Percentiles rank a stretch among this genome's conserved stretches.
Evolutionary conservation across 2,797 vertebrate genomes (phyloP).

Genomic region (Pangasius sanitwongsei): DNA sequence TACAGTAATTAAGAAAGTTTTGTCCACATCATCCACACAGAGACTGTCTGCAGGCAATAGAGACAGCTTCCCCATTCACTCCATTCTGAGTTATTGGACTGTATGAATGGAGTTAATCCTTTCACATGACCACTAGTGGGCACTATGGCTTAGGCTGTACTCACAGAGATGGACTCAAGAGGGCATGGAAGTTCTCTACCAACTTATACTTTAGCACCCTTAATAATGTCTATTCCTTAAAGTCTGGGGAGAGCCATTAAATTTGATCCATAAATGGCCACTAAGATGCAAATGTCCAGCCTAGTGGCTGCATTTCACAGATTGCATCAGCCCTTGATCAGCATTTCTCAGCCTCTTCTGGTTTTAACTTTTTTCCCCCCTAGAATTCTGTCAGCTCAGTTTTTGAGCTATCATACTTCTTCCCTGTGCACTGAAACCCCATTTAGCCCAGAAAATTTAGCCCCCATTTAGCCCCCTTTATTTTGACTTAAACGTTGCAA

Average conservation of each 20-base stretch:
- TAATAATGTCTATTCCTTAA: constrained; percentile 1
- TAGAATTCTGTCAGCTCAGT: background rate
- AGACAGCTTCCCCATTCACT: background rate
- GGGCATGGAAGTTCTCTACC: constrained; percentile 17
- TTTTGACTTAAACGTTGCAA: too few species aligned
- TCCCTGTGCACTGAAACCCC: background rate
- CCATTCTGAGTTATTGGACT: background rate
- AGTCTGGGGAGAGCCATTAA: background rate
- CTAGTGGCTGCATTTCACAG: background rate
- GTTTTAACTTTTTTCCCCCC: background rate
- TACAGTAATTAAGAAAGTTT: background rate
- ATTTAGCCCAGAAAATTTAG: background rate
- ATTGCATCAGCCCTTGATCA: background rate
- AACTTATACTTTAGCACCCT: background rate
- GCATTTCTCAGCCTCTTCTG: background rate
- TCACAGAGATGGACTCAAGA: constrained; percentile 39
- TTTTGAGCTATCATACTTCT: background rate
- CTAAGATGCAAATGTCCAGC: background rate
- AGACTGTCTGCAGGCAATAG: background rate
- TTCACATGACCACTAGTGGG: constrained; percentile 7
- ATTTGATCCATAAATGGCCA: background rate
- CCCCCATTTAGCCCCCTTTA: too few species aligned
- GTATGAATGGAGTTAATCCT: background rate
- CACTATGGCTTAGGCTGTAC: background rate
- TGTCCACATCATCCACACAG: background rate